Evolutionary conservation across 2,113 vertebrate genomes (phyloP).

Genomic region (Dicrurus megarhynchus): DNA sequence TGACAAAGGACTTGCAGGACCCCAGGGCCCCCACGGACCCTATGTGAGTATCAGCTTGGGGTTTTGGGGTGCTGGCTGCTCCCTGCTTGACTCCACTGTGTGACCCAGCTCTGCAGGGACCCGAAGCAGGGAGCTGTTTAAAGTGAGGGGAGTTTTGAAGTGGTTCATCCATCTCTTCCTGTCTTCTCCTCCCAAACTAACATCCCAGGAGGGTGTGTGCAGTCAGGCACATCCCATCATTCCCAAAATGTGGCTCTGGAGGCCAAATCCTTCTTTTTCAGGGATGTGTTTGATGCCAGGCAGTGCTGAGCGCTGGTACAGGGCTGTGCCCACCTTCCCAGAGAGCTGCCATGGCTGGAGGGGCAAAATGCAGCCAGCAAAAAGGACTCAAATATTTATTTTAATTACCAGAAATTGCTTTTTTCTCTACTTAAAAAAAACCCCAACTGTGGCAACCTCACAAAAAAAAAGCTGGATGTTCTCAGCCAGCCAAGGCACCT

Average conservation of each 20-base stretch:
- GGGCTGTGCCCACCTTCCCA: not conserved
- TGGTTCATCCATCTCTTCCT: not conserved
- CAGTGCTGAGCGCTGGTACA: not conserved
- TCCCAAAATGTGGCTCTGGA: not conserved
- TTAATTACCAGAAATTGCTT: not conserved
- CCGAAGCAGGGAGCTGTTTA: not conserved
- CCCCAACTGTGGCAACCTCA: not conserved
- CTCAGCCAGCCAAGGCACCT: not conserved
- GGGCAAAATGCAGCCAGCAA: not conserved
- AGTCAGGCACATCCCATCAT: not conserved
- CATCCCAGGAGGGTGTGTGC: not conserved
- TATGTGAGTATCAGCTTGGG: slow-evolving; percentile 71
- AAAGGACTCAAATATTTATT: not conserved
- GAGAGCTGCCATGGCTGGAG: not conserved
- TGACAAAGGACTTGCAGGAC: slow-evolving; percentile 67
- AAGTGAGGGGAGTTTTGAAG: not conserved
- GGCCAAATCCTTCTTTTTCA: not conserved
- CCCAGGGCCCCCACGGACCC: slow-evolving; percentile 75
- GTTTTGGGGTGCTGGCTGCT: not conserved
- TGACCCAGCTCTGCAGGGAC: not conserved
- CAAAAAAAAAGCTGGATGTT: not conserved
- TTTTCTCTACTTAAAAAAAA: not conserved
- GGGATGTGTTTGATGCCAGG: not conserved
- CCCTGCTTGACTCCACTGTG: not conserved
- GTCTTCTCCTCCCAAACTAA: not conserved